These are phyloP conservation scores for Neosalanx taihuensis DNA, from an alignment of 2,797 vertebrate species.

Conservation along the genomic window DNA sequence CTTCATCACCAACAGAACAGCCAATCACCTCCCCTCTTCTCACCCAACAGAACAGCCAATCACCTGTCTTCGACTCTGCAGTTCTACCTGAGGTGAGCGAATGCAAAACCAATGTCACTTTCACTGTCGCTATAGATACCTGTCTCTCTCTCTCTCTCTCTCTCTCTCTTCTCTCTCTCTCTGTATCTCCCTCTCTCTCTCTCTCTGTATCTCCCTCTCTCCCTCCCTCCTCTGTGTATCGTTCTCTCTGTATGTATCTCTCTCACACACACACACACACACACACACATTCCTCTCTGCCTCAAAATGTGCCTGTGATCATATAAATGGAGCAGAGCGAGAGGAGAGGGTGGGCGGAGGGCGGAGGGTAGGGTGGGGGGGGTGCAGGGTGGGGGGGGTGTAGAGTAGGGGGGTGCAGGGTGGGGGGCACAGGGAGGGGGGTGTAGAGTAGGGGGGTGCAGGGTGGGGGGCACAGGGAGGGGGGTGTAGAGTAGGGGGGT, in stretches of 20 bases:
- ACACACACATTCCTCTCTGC: constrained; percentile 31
- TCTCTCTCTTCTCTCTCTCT: neutral
- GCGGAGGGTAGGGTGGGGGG: neutral
- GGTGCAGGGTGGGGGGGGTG: too few relatives aligned
- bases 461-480: too few relatives aligned
- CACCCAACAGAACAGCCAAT: neutral
- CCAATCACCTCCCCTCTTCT: neutral
- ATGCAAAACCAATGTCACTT: neutral
- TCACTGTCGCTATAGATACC: neutral
- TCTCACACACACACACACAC: neutral
- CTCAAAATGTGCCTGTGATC: constrained; percentile 63
- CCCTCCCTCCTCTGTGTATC: neutral
- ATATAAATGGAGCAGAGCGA: constrained; percentile 55
- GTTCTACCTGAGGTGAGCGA: too few relatives aligned
- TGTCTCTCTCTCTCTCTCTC: neutral
- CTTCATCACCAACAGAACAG: neutral
- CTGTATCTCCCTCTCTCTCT: neutral
- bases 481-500: neutral
- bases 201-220: neutral
- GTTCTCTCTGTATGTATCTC: neutral
- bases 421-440: constrained; percentile 24
- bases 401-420: too few relatives aligned
- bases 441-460: constrained; percentile 7
- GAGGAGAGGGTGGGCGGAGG: constrained; percentile 8
- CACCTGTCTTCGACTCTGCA: neutral